Base-by-base conservation (phyloP, 2,888 invertebrate genomes). In the Lasioglossum figueresi region DNA sequence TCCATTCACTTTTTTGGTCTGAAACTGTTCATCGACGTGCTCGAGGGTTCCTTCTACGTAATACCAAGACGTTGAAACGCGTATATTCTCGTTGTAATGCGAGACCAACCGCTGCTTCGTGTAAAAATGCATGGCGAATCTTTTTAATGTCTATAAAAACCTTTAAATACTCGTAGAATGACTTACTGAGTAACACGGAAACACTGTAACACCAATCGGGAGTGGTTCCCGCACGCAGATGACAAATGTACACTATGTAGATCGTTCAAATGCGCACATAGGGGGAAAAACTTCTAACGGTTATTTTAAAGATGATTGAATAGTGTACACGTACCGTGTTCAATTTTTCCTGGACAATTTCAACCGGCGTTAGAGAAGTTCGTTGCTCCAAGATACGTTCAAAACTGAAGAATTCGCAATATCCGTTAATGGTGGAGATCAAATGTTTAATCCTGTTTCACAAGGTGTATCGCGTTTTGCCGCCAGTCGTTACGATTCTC, bases 141-240 rank as follows among this genome's bases (percentile, higher is more conserved):
- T n/a, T 10, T 23, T 48, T 63, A 12, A 48, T n/a, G 37, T 23
- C 23, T 48, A 34, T 31, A 48, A 14, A 59, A 71, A n/a, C 16
- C n/a, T 40, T 45, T 31, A 72, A 68, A 71, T 76, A 23, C 10
- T 52, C 6, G 31, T 52, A n/a, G 23, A 83, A 89, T 81, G 79
- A 90, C 91, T 91, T 90, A 91, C 91, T 89, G 74, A 86, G 78
- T 78, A 84, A 76, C 82, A 37, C 59, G 63, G 76, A 84, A 85
- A 90, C 87, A 86, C 89, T 83, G 86, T 83, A 86, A 89, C 82
- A 88, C 87, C 80, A 81, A 79, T 71, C 92, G 90, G 91, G 91
- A 92, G 92, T 92, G 92, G 92, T 92, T 91, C 91, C 85, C 90
- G 90, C 89, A 90, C 92, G 90, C 87, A 90, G 87, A 92, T 92